phyloP scores from a whole-genome alignment of 2,797 vertebrate species.

The Myripristis murdjan region DNA sequence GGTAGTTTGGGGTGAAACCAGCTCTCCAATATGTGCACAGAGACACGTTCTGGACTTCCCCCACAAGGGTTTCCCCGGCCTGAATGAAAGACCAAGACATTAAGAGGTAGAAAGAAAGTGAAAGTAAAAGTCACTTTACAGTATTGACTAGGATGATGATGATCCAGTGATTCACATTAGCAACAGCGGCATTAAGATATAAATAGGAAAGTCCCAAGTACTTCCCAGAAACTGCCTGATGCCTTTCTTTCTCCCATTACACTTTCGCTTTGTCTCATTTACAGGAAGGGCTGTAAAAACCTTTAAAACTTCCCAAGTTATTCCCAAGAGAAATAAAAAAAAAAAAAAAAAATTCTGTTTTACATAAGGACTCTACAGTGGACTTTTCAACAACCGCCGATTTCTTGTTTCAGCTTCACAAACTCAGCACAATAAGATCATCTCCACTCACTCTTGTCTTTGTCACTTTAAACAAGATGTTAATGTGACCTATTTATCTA shows the following conservation, averaged over 20 bases:
- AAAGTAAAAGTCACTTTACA: constrained; percentile 58
- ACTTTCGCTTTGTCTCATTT: neutral
- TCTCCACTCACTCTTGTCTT: neutral
- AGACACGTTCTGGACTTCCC: constrained; percentile 31
- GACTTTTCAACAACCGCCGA: no score
- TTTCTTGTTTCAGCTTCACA: no score
- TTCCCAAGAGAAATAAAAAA: no score
- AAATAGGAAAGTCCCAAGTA: constrained; percentile 56
- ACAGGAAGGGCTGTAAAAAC: no score
- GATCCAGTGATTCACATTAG: neutral
- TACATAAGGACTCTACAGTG: no score
- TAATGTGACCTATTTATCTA: constrained; percentile 65
- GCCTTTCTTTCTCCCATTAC: neutral
- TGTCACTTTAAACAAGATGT: constrained; percentile 34
- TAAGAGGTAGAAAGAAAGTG: constrained; percentile 53
- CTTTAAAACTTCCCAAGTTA: no score
- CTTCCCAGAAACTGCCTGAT: constrained; percentile 7
- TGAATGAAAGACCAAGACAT: constrained; percentile 23
- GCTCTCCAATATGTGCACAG: neutral
- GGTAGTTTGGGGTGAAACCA: neutral
- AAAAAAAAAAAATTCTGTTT: no score
- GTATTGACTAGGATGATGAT: neutral
- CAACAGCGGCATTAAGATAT: constrained; percentile 15
- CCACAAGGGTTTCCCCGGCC: constrained; percentile 47
- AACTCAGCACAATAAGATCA: no score